Evolutionary conservation across 2,797 vertebrate species (phyloP), one percentile per base, ranked within the genome.

Genomic region (Lerista edwardsae): DNA sequence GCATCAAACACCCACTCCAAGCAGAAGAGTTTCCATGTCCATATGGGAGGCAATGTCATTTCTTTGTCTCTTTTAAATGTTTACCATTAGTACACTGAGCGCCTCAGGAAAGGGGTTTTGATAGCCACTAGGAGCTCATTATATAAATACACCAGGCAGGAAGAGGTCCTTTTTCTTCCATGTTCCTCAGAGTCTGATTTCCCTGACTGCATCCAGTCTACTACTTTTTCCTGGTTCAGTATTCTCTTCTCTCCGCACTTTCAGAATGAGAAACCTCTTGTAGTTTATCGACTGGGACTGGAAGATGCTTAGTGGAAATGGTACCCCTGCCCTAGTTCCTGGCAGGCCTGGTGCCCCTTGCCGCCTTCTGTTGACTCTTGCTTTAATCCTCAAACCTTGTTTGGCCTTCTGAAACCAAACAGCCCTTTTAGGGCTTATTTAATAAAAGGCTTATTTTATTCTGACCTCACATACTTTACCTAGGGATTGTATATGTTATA

Each of bases 351-450:
- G 21, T 79, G 36, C 10, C 41, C 34, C 65, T 71, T 68, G 34
- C 6, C 1, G 69, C 80, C 31, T 57, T 51, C 59, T 4, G 6
- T 79, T 75, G 77, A n/a, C 57, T 71, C 25, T n/a, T 51, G 62
- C 86, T 88, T 85, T 64, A 67, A 41, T 51, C 19, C 1, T 72
- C 65, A 17, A 65, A 75, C 29, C 77, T 88, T 83, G 61, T 80
- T 86, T 61, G 71, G 65, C 73, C 73, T 44, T 0, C 85, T 85
- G 29, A 81, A 2, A 0, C n/a, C 0, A 0, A 47, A 0, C 68
- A 82, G 55, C 88, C 82, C 72, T 89, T 88, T 67, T 2, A 29
- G 47, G 75, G 80, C 86, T 44, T 82, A n/a, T n/a, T n/a, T n/a
- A n/a, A n/a, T n/a, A n/a, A n/a, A n/a, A n/a, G n/a, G n/a, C n/a